These are phyloP conservation scores for Mycalesis mineus DNA, from an alignment of 2,888 invertebrate species.

Conservation along the genomic window DNA sequence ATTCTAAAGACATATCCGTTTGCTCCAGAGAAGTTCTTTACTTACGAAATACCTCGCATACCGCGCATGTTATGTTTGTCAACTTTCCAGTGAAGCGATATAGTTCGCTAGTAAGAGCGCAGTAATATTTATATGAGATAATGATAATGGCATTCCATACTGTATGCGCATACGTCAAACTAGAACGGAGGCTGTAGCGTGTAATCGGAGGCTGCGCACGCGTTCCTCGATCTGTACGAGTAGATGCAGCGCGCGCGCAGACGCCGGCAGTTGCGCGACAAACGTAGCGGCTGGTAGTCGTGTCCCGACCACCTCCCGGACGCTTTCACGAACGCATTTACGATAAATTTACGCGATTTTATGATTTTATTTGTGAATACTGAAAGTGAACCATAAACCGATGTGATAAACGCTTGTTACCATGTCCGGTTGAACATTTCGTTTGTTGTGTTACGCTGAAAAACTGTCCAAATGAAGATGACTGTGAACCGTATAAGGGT, in stretches of 20 bases:
- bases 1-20: too few relatives aligned
- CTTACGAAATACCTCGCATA: constrained; percentile 9
- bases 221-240: constrained; percentile 44
- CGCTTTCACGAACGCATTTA: constrained; percentile 63
- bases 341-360: constrained; percentile 51
- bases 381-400: constrained; percentile 44
- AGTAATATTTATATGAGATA: constrained; percentile 33
- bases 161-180: constrained; percentile 42
- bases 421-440: constrained; percentile 54
- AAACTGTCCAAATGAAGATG: constrained; percentile 79
- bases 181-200: constrained; percentile 54
- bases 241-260: constrained; percentile 42
- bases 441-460: constrained; percentile 40
- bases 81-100: constrained; percentile 23
- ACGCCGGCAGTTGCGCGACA: constrained; percentile 67
- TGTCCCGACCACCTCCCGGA: constrained; percentile 35
- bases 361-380: constrained; percentile 44
- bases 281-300: constrained; percentile 60
- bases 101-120: constrained; percentile 21
- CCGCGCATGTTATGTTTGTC: constrained; percentile 4
- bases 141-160: constrained; percentile 37
- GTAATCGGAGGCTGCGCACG: constrained; percentile 41
- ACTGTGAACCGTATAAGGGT: constrained; percentile 88
- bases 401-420: constrained; percentile 41
- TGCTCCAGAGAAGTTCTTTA: not conserved